Conservation (phyloP, 2,113 vertebrate genomes). For the Hyaena hyaena region DNA sequence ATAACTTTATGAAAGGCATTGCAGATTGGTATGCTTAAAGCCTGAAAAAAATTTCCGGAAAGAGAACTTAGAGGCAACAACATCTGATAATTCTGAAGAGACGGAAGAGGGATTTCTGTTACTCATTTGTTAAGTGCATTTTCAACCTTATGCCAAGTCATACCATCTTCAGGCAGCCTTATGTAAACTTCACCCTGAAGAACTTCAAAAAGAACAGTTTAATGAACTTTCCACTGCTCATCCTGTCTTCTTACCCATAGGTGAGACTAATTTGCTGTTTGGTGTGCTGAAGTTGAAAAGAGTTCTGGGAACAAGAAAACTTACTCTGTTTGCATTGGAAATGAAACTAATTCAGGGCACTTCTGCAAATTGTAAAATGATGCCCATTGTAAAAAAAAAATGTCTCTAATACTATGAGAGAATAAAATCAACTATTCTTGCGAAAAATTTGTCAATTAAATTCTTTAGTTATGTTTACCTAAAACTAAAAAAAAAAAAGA, state of each 20-base stretch:
- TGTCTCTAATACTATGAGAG: not conserved
- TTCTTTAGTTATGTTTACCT: conserved; percentile 8
- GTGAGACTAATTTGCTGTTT: conserved; percentile 62
- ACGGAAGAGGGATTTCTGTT: conserved; percentile 28
- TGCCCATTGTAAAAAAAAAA: conserved; percentile 30
- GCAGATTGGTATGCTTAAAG: not conserved
- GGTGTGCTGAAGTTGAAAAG: conserved; percentile 42
- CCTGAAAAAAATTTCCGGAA: not conserved
- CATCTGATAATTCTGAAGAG: conserved; percentile 1
- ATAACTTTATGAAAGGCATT: not conserved
- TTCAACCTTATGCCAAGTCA: conserved; percentile 5
- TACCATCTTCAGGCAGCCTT: conserved; percentile 27
- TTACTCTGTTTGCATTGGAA: conserved; percentile 58
- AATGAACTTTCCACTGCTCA: conserved; percentile 60
- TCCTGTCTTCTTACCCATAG: not conserved
- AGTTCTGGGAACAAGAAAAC: conserved; percentile 52
- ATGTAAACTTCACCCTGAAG: conserved; percentile 31
- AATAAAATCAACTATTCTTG: not conserved
- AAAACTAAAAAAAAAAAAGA: conserved; percentile 38
- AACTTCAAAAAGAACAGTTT: conserved; percentile 60
- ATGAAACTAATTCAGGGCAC: conserved; percentile 49
- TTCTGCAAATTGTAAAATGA: conserved; percentile 50
- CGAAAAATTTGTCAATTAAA: conserved; percentile 46
- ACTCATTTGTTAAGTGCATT: conserved; percentile 38
- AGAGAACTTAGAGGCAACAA: not conserved